A percentile compares a stretch with the other conserved stretches of the same genome.
phyloP scores from a whole-genome alignment of 30 jellyfish, hydroid and myxozoan species.

The Phacellophora camtschatica region DNA sequence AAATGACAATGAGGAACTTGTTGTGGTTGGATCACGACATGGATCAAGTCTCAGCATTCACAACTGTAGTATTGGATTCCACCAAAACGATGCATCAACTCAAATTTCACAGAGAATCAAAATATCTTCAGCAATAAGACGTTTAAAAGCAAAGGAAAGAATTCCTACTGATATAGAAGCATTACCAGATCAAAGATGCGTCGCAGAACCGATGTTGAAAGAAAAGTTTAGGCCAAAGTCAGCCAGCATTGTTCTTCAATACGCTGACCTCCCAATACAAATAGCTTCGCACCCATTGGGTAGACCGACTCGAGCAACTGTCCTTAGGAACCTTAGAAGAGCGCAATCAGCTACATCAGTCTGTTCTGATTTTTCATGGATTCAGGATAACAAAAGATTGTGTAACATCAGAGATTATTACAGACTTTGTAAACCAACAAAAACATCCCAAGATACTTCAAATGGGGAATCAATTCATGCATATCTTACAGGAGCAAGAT shows the following conservation, averaged over 20 bases:
- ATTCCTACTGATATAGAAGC: constrained; percentile 30
- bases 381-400: constrained; percentile 54
- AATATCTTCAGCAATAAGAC: constrained; percentile 20
- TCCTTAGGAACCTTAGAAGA: constrained; percentile 36
- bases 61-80: not conserved
- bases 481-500: constrained; percentile 55
- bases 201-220: not conserved
- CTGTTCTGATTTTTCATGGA: constrained; percentile 63
- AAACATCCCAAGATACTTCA: not conserved
- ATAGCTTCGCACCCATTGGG: constrained; percentile 38
- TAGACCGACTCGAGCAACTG: constrained; percentile 58
- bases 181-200: constrained; percentile 35
- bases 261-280: constrained; percentile 55
- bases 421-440: constrained; percentile 15
- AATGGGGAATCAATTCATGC: constrained; percentile 51
- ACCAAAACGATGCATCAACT: constrained; percentile 9
- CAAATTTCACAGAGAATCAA: constrained; percentile 44
- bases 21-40: not conserved
- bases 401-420: constrained; percentile 56
- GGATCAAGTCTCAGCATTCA: not conserved
- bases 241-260: constrained; percentile 44
- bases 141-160: constrained; percentile 27
- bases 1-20: not conserved
- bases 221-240: constrained; percentile 20
- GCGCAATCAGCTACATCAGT: constrained; percentile 45